Conservation (phyloP, 2,797 vertebrate species). For the Gambelia wislizenii region DNA sequence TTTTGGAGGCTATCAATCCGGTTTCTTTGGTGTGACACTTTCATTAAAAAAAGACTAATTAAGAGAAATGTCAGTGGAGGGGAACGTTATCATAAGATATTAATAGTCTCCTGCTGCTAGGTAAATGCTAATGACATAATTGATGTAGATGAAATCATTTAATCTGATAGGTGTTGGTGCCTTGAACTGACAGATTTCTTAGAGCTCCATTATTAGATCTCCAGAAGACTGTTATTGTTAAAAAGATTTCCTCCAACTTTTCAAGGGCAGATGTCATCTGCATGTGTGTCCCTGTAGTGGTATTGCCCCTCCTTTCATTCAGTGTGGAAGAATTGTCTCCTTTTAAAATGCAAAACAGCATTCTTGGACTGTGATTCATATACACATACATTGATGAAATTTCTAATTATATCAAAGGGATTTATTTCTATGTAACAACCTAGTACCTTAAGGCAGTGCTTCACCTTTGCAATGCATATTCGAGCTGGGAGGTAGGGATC, state of each 20-base stretch:
- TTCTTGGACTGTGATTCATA: background rate
- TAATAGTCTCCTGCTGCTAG: slow-evolving; percentile 32
- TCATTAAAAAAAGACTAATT: slow-evolving; percentile 17
- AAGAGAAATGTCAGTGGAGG: slow-evolving; percentile 13
- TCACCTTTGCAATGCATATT: background rate
- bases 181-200: background rate
- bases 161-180: background rate
- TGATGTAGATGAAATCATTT: slow-evolving; percentile 20
- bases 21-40: background rate
- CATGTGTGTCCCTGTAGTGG: background rate
- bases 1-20: background rate
- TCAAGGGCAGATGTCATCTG: background rate
- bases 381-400: background rate
- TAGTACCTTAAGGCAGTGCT: background rate
- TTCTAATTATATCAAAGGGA: background rate
- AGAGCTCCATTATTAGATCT: background rate
- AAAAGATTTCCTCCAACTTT: slow-evolving; percentile 17
- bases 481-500: background rate
- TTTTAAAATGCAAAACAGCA: background rate
- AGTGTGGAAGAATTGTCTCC: background rate
- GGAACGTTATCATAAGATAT: slow-evolving; percentile 14
- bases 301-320: background rate
- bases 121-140: slow-evolving; percentile 9
- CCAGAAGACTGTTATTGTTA: background rate
- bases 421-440: background rate